These are phyloP conservation scores for Propithecus perrieri DNA, from an alignment of 2,797 vertebrate species.

Conservation along the genomic window DNA sequence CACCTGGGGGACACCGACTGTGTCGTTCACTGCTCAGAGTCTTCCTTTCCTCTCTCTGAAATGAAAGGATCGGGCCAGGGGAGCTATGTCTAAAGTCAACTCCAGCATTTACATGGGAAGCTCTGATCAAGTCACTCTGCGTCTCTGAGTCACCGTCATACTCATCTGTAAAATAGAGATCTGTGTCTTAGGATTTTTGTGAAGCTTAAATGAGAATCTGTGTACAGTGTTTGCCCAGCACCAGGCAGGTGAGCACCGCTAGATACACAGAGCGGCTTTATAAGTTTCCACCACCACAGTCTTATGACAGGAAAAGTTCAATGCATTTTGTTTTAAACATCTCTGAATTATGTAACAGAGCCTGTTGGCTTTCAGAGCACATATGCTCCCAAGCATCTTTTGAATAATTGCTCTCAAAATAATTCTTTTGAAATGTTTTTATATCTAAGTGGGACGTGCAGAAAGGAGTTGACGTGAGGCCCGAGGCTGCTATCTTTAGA, in stretches of 20 bases:
- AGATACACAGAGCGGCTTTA: background rate
- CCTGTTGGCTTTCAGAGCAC: background rate
- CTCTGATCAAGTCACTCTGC: background rate
- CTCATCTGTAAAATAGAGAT: background rate
- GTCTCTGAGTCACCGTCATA: background rate
- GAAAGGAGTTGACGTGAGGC: background rate
- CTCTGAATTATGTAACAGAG: background rate
- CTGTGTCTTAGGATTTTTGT: background rate
- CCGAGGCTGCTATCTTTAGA: background rate
- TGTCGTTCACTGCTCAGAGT: background rate
- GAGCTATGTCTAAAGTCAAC: background rate
- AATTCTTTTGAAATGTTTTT: background rate
- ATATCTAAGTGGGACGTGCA: background rate
- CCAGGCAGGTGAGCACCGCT: background rate
- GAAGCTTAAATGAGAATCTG: background rate
- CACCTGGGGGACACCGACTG: fast-evolving
- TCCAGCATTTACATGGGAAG: background rate
- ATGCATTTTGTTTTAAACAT: background rate
- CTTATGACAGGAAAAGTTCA: background rate
- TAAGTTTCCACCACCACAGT: background rate
- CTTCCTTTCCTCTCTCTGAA: background rate
- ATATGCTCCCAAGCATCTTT: background rate
- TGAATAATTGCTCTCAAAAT: slow-evolving; percentile 15
- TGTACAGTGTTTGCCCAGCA: background rate
- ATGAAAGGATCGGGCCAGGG: background rate